A percentile compares a stretch with the other conserved stretches of the same genome.
These are phyloP conservation scores for Colossoma macropomum DNA, from an alignment of 2,113 vertebrate genomes.

Conservation along the genomic window DNA sequence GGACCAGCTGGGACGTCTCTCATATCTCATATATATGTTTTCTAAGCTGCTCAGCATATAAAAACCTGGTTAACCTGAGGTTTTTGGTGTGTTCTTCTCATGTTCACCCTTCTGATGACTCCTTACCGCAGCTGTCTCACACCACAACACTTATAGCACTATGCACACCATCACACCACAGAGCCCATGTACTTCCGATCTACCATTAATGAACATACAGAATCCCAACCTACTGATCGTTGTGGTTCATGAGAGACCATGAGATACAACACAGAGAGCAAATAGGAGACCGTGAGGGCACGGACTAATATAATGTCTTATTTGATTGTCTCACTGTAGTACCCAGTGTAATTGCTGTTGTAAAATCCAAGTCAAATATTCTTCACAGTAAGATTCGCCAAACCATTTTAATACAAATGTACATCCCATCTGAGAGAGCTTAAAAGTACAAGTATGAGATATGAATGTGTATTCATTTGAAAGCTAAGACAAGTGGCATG, in stretches of 20 bases:
- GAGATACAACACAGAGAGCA: background rate
- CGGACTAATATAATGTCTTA: background rate
- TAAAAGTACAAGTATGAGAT: constrained; percentile 1
- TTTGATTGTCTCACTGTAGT: background rate
- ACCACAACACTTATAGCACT: too few species aligned
- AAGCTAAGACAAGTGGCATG: background rate
- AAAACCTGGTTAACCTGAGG: background rate
- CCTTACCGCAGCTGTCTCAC: background rate
- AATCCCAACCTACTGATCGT: background rate
- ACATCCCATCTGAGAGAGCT: background rate
- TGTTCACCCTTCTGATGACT: background rate
- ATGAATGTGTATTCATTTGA: background rate
- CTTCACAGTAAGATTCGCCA: background rate
- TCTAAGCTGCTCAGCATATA: too few species aligned
- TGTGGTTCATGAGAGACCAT: background rate
- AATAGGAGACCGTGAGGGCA: background rate
- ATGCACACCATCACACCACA: background rate
- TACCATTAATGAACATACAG: background rate
- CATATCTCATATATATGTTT: background rate
- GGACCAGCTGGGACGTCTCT: background rate
- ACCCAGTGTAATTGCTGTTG: background rate
- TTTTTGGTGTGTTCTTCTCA: background rate
- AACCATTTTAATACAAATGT: background rate
- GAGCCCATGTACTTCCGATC: background rate
- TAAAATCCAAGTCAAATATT: constrained; percentile 13